A percentile compares a stretch with the other conserved stretches of the same genome.
These are phyloP conservation scores for Fissipunctia ypsillon DNA, from an alignment of 2,888 invertebrate genomes.

Conservation along the genomic window DNA sequence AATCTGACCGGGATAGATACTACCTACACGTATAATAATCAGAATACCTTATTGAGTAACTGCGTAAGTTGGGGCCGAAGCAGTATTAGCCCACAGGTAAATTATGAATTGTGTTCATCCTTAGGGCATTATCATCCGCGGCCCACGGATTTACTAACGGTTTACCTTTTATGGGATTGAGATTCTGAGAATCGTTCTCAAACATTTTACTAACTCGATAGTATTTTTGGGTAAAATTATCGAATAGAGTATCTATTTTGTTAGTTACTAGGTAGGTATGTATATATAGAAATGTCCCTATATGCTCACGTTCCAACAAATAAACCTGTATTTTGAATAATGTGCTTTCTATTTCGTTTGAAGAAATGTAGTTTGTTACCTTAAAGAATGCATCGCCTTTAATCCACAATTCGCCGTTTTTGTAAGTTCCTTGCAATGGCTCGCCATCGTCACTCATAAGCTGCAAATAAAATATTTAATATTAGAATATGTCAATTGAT, in stretches of 20 bases:
- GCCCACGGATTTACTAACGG: constrained; percentile 44
- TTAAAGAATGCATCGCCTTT: constrained; percentile 76
- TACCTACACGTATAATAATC: constrained; percentile 34
- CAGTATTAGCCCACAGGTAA: constrained; percentile 46
- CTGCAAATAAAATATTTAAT: constrained; percentile 61
- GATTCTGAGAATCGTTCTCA: constrained; percentile 43
- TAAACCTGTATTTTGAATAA: background rate
- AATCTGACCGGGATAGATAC: background rate
- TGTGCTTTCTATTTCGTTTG: background rate
- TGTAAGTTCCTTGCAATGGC: constrained; percentile 60
- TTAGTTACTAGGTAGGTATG: background rate
- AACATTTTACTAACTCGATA: constrained; percentile 26
- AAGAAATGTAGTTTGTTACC: constrained; percentile 59
- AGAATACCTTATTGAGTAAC: constrained; percentile 42
- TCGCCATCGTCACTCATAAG: constrained; percentile 69
- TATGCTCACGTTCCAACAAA: too few species aligned
- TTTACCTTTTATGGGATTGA: constrained; percentile 59
- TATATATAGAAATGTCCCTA: background rate
- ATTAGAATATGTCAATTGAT: constrained; percentile 11
- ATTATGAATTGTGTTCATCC: constrained; percentile 60
- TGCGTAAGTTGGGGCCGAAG: constrained; percentile 34
- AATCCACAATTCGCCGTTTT: constrained; percentile 75
- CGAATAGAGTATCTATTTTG: background rate
- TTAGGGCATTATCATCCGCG: constrained; percentile 53
- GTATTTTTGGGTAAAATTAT: constrained; percentile 22